phyloP scores from a whole-genome alignment of 2,797 vertebrate species.

The Ctenochaetus hawaiiensis region DNA sequence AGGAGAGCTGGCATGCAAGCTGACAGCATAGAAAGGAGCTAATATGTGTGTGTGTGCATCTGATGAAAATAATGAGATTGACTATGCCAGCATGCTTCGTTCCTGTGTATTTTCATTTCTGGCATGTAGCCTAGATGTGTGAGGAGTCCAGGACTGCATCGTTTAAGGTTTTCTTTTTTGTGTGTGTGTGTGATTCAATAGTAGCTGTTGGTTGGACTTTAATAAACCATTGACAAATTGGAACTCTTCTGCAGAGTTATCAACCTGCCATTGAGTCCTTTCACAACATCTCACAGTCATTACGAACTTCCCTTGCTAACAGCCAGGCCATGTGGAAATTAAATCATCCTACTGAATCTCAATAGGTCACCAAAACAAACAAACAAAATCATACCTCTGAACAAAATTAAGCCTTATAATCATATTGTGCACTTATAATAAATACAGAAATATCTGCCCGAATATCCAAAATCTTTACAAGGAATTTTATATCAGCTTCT shows the following conservation, averaged over 20 bases:
- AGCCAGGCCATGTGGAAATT: conserved; percentile 49
- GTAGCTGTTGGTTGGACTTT: conserved; percentile 60
- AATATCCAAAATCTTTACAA: conserved; percentile 1
- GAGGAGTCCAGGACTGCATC: conserved; percentile 45
- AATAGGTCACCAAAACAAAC: conserved; percentile 32
- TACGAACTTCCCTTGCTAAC: conserved; percentile 40
- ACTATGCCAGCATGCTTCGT: conserved; percentile 53
- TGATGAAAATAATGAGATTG: conserved; percentile 74
- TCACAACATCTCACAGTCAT: conserved; percentile 60
- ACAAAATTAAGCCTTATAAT: conserved; percentile 31
- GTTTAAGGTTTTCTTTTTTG: conserved; percentile 45
- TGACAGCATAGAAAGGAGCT: conserved; percentile 42
- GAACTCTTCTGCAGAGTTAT: conserved; percentile 49
- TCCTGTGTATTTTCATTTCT: conserved; percentile 39
- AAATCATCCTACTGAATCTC: conserved; percentile 43
- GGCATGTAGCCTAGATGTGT: conserved; percentile 52
- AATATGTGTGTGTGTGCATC: conserved; percentile 41
- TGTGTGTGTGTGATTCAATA: conserved; percentile 62
- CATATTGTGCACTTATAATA: conserved; percentile 27
- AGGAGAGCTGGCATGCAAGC: conserved; percentile 55
- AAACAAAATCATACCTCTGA: conserved; percentile 45
- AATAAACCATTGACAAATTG: conserved; percentile 48
- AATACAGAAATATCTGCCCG: conserved; percentile 23
- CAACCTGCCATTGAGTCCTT: conserved; percentile 59
- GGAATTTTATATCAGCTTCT: conserved; percentile 6